Base-by-base conservation (phyloP, 1,140 invertebrate genomes). In the Cydia amplana region DNA sequence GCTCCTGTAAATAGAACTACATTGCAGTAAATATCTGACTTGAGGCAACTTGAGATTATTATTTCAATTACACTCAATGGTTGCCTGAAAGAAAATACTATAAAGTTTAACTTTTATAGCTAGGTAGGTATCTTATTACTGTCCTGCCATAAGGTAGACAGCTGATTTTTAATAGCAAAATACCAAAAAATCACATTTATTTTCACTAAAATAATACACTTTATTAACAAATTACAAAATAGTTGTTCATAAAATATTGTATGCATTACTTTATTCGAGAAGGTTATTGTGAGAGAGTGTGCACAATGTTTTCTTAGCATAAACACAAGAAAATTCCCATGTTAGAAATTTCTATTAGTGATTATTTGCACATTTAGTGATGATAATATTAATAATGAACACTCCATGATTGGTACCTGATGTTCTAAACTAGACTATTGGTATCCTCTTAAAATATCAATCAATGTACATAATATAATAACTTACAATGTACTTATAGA, bases 1-100 rank as follows among this genome's bases (percentile, higher is more conserved):
- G 28, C 7, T 67, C 65, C 32, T 40, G n/a, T 70, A 70, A 70
- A 70, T 70, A 70, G 65, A 70, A 36, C 25, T 70, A 70, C 65
- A 36, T 70, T 70, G 32, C 32, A 18, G 65, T 70, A 70, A 70
- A 70, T 70, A 70, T 1, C 65, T 70, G 32, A 6, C 49, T 36
- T 36, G 32, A 10, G n/a, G 32, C n/a, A 70, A 36, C 14, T 18
- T 14, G 12, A 64, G 65, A 36, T 40, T 25, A 64, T 23, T 64
- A 25, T 64, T 32, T 32, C 10, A 67, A 67, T n/a, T 0, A 9
- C 64, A 32, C 16, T 36, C 64, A 67, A 67, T 28, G 64, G 64
- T 67, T 40, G 16, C 18, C 36, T 70, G 36, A 14, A 70, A 18
- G 2, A 70, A 70, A 36, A 70, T 67, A 32, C 16, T 67, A n/a